Percentiles rank a stretch among this genome's conserved stretches.
Evolutionary conservation across 2,888 invertebrate species (phyloP).

Genomic region (Melolontha melolontha): DNA sequence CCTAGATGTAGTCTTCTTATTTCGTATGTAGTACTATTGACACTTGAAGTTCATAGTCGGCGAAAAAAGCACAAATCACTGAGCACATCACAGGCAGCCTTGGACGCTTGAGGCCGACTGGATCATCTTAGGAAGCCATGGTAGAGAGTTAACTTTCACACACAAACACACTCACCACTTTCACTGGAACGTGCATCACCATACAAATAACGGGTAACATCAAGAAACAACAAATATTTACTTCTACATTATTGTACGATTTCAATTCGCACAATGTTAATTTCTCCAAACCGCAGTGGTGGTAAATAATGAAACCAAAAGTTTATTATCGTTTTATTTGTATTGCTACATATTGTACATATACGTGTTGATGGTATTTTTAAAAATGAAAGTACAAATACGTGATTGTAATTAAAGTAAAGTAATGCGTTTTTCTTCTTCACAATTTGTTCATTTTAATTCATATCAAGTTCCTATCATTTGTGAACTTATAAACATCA

Average conservation of each 20-base stretch:
- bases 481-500: too few relatives aligned
- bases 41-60: constrained; percentile 35
- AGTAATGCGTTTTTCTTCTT: too few relatives aligned
- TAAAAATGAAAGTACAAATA: too few relatives aligned
- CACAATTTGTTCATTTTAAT: too few relatives aligned
- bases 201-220: constrained; percentile 37
- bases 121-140: constrained; percentile 58
- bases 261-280: constrained; percentile 32
- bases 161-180: constrained; percentile 61
- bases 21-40: constrained; percentile 9
- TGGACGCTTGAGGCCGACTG: constrained; percentile 63
- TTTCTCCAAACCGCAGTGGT: constrained; percentile 31
- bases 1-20: not conserved
- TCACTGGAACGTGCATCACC: constrained; percentile 57
- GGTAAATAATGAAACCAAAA: constrained; percentile 14
- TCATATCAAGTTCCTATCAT: too few relatives aligned
- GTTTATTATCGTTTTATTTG: constrained; percentile 5
- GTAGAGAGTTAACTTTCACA: constrained; percentile 64
- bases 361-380: not conserved
- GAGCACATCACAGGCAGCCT: constrained; percentile 61
- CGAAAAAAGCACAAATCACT: constrained; percentile 56
- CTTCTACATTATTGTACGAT: constrained; percentile 25
- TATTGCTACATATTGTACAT: constrained; percentile 16
- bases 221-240: constrained; percentile 16
- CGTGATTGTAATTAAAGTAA: too few relatives aligned